Percentiles rank a stretch among this genome's conserved stretches.
Conservation (phyloP, 2,888 invertebrate genomes). For the Ommatoiulus sabulosus region DNA sequence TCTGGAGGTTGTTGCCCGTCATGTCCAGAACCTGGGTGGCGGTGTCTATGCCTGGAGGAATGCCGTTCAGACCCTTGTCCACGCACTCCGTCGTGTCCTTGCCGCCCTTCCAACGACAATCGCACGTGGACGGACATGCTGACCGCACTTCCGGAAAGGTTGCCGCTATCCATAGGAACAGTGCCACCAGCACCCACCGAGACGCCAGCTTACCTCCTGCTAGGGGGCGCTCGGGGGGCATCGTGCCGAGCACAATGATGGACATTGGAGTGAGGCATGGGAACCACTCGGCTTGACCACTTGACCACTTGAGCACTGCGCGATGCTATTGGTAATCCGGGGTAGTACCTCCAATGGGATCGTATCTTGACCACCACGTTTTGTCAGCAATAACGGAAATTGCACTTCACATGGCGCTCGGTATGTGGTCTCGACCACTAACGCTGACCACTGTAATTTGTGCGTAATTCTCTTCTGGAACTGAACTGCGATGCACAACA, state of each 20-base stretch:
- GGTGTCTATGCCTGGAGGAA: conserved; percentile 83
- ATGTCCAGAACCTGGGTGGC: conserved; percentile 90
- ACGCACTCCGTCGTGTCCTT: conserved; percentile 91
- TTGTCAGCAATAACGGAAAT: background rate
- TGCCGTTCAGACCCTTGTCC: conserved; percentile 79
- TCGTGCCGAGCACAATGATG: conserved; percentile 30
- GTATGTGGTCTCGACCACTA: background rate
- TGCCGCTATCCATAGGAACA: background rate
- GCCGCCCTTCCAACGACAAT: conserved; percentile 93
- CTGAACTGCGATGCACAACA: too few species aligned
- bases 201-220: conserved; percentile 30
- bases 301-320: background rate
- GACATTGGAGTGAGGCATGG: conserved; percentile 46
- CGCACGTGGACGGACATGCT: conserved; percentile 82
- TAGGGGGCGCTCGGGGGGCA: background rate
- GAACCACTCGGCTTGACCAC: background rate
- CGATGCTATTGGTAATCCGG: background rate
- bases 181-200: background rate
- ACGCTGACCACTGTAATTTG: background rate
- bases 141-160: conserved; percentile 35
- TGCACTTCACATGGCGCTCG: background rate
- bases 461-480: too few species aligned
- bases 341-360: background rate
- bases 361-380: background rate
- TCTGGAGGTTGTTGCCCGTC: conserved; percentile 83